These are phyloP conservation scores for Manis javanica DNA, from an alignment of 2,797 vertebrate genomes.

Conservation along the genomic window DNA sequence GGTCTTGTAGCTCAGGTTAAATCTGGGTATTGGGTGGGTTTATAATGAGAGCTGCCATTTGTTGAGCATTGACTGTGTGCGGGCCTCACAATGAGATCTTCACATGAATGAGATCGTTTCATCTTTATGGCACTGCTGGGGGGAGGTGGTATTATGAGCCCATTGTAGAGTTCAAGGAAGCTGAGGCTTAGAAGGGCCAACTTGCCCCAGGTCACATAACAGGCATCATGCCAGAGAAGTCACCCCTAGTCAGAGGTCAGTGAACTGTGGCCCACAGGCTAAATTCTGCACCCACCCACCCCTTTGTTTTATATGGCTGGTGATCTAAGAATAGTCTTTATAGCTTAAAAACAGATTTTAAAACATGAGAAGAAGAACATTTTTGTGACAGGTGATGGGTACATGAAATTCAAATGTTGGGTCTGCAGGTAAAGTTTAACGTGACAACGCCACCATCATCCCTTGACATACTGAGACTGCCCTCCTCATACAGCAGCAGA, in stretches of 20 bases:
- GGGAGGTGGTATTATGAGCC: no score
- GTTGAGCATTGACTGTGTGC: background rate
- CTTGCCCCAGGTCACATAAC: background rate
- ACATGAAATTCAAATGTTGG: background rate
- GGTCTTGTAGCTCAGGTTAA: background rate
- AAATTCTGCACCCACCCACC: no score
- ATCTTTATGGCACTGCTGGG: background rate
- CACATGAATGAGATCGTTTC: no score
- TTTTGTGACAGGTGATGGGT: background rate
- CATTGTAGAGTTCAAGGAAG: background rate
- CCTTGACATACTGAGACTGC: background rate
- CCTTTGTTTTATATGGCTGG: background rate
- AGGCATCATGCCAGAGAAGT: background rate
- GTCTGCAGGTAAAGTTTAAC: fast-evolving
- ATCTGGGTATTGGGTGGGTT: background rate
- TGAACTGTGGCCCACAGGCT: fast-evolving
- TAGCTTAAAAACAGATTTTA: background rate
- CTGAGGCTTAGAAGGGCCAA: background rate
- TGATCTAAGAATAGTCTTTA: background rate
- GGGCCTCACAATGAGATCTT: background rate
- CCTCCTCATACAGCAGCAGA: fast-evolving
- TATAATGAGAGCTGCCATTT: background rate
- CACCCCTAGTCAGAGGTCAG: background rate
- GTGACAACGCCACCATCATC: background rate
- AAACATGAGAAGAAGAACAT: background rate